Evolutionary conservation across 2,113 vertebrate species (phyloP).

Genomic region (Leptodactylus fuscus): DNA sequence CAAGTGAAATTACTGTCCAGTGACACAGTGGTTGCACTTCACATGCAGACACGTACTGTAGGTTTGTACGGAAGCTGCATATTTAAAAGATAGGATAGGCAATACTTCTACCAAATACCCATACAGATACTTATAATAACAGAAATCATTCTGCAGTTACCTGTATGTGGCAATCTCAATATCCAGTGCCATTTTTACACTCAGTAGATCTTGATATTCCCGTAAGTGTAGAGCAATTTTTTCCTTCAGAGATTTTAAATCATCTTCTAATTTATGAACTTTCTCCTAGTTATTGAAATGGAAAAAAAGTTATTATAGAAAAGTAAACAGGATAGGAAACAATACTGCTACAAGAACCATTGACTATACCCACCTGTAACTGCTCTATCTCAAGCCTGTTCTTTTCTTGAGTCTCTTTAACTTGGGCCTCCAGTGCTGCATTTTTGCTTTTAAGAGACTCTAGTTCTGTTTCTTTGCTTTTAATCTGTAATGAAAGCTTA

Average conservation of each 20-base stretch:
- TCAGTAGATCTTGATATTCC: slow-evolving; percentile 74
- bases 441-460: slow-evolving; percentile 70
- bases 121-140: not conserved
- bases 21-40: no score
- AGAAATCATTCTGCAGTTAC: slow-evolving; percentile 60
- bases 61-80: no score
- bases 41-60: no score
- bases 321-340: not conserved
- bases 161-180: slow-evolving; percentile 81
- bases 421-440: slow-evolving; percentile 71
- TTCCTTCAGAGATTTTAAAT: slow-evolving; percentile 73
- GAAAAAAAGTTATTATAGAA: not conserved
- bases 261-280: slow-evolving; percentile 69
- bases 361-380: slow-evolving; percentile 63
- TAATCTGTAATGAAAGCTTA: slow-evolving; percentile 64
- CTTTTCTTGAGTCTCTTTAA: slow-evolving; percentile 71
- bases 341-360: not conserved
- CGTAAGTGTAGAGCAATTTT: slow-evolving; percentile 76
- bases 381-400: slow-evolving; percentile 67
- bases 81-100: no score
- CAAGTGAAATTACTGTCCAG: no score
- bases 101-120: not conserved
- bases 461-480: slow-evolving; percentile 72
- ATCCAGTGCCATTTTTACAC: slow-evolving; percentile 79
- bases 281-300: slow-evolving; percentile 61